A percentile compares a stretch with the other conserved stretches of the same genome.
phyloP scores from a whole-genome alignment of 2,888 invertebrate species.

The Argynnis bischoffii region DNA sequence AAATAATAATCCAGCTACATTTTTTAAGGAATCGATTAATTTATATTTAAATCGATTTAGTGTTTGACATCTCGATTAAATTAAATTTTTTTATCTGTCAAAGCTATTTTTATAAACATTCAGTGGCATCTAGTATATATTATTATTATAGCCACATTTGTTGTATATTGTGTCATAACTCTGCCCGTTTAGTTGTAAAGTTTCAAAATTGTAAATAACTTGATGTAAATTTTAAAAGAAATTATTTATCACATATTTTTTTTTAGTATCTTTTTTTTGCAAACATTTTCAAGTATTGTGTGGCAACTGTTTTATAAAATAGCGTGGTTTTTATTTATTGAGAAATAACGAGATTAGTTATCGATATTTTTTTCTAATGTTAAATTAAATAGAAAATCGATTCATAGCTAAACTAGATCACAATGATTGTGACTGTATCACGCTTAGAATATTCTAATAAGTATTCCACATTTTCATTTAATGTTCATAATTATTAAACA shows the following conservation, averaged over 20 bases:
- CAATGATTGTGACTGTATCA: not conserved
- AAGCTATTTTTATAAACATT: not conserved
- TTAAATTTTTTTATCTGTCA: not conserved
- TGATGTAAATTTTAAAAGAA: not conserved
- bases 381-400: not conserved
- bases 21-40: conserved; percentile 8
- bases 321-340: not conserved
- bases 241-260: conserved; percentile 4
- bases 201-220: conserved; percentile 10
- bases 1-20: not conserved
- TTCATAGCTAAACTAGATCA: conserved; percentile 5
- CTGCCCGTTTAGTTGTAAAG: conserved; percentile 2
- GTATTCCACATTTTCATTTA: not conserved
- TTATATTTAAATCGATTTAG: not conserved
- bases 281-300: not conserved
- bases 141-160: not conserved
- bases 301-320: conserved; percentile 6
- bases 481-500: not conserved
- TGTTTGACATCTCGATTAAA: conserved; percentile 1
- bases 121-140: not conserved
- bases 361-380: not conserved
- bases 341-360: too few species aligned
- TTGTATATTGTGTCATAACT: conserved; percentile 10
- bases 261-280: not conserved
- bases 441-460: not conserved